Percentiles rank a stretch among this genome's conserved stretches.
Conservation (phyloP, 2,888 invertebrate genomes). For the Glaucopsyche alexis region DNA sequence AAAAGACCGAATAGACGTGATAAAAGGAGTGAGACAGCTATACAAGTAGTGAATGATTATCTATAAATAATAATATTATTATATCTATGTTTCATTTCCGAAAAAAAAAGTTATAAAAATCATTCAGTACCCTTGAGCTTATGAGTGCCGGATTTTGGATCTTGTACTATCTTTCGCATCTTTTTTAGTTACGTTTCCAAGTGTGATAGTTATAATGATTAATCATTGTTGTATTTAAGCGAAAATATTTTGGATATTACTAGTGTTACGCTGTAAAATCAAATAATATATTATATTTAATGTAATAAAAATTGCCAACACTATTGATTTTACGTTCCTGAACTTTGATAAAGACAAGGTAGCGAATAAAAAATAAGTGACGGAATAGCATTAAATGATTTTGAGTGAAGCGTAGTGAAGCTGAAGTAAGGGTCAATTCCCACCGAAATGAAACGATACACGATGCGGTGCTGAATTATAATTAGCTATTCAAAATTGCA, state of each 20-base stretch:
- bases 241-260: slow-evolving; percentile 71
- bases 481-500: no score
- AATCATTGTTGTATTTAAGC: slow-evolving; percentile 66
- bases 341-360: slow-evolving; percentile 11
- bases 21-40: slow-evolving; percentile 17
- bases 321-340: slow-evolving; percentile 32
- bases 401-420: no score
- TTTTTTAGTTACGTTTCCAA: slow-evolving; percentile 35
- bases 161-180: slow-evolving; percentile 30
- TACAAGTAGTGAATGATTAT: background rate
- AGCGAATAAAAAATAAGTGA: no score
- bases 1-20: background rate
- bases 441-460: background rate
- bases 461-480: background rate
- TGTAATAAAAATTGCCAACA: slow-evolving; percentile 35
- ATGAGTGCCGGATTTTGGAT: slow-evolving; percentile 32
- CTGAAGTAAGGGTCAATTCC: no score
- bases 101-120: background rate
- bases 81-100: background rate
- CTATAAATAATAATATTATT: background rate
- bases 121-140: slow-evolving; percentile 34
- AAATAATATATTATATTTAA: slow-evolving; percentile 36
- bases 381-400: no score
- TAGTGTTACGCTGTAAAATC: slow-evolving; percentile 70
- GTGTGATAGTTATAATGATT: slow-evolving; percentile 38